Percentiles rank a stretch among this genome's conserved stretches.
These are phyloP conservation scores for Neodiprion virginianus DNA, from an alignment of 1,140 invertebrate genomes.

Conservation along the genomic window DNA sequence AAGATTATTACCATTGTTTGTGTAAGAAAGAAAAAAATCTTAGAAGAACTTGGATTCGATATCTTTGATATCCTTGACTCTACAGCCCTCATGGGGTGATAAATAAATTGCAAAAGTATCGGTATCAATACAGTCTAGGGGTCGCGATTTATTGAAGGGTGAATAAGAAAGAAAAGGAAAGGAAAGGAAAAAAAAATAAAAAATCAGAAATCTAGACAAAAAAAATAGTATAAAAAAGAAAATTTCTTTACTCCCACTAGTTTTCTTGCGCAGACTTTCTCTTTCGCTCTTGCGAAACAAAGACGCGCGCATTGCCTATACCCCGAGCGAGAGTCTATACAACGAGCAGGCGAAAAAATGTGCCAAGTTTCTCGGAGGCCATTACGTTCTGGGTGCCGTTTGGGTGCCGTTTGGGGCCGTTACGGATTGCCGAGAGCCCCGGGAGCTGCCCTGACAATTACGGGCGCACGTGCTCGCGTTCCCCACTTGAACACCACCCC, in stretches of 20 bases:
- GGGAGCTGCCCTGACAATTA: conserved; percentile 48
- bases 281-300: not conserved
- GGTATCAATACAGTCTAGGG: not conserved
- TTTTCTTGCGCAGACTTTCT: not conserved
- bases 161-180: not conserved
- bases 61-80: not conserved
- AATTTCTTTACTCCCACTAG: not conserved
- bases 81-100: not conserved
- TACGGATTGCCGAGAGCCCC: conserved; percentile 22
- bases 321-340: not conserved
- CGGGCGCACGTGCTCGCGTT: conserved; percentile 48
- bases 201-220: no score
- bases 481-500: conserved; percentile 6
- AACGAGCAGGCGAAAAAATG: conserved; percentile 30
- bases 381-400: conserved; percentile 38
- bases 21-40: no score
- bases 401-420: conserved; percentile 43
- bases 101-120: not conserved
- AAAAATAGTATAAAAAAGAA: no score
- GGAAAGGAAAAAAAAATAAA: no score
- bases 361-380: conserved; percentile 27
- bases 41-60: not conserved
- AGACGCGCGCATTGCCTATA: not conserved
- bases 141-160: not conserved
- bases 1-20: no score